Conservation (phyloP, 2,113 vertebrate genomes). For the Scopus umbretta region DNA sequence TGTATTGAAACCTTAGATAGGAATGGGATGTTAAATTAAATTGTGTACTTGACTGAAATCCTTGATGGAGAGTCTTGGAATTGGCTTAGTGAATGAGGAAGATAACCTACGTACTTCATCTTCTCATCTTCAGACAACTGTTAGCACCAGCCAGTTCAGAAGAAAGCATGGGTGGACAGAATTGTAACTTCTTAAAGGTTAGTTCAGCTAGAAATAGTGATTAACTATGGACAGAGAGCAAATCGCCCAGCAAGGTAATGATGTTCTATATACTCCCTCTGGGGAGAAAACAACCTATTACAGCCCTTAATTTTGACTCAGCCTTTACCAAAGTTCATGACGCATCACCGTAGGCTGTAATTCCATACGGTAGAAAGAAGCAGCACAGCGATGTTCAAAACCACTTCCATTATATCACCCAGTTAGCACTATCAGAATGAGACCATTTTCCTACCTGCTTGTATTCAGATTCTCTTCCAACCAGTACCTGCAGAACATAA, state of each 20-base stretch:
- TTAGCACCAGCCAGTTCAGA: neutral
- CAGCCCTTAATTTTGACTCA: constrained; percentile 4
- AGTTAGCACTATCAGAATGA: neutral
- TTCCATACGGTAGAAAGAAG: neutral
- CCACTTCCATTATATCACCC: neutral
- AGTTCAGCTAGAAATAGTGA: neutral
- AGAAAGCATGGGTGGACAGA: neutral
- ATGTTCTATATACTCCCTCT: neutral
- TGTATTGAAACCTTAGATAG: neutral
- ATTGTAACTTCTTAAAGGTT: neutral
- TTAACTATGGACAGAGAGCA: neutral
- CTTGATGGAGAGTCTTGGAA: neutral
- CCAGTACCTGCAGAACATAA: constrained; percentile 91
- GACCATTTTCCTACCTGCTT: constrained; percentile 84
- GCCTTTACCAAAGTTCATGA: neutral
- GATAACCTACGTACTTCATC: neutral
- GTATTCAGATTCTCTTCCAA: constrained; percentile 94
- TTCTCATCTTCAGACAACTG: neutral
- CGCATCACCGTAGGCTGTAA: neutral
- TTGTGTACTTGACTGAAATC: neutral
- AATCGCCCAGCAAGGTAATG: neutral
- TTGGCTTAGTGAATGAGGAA: neutral
- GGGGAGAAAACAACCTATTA: neutral
- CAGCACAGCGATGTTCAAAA: neutral
- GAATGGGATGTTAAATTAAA: neutral